Base-by-base conservation (phyloP, 2,888 invertebrate genomes). In the Netelia fuscicornis region DNA sequence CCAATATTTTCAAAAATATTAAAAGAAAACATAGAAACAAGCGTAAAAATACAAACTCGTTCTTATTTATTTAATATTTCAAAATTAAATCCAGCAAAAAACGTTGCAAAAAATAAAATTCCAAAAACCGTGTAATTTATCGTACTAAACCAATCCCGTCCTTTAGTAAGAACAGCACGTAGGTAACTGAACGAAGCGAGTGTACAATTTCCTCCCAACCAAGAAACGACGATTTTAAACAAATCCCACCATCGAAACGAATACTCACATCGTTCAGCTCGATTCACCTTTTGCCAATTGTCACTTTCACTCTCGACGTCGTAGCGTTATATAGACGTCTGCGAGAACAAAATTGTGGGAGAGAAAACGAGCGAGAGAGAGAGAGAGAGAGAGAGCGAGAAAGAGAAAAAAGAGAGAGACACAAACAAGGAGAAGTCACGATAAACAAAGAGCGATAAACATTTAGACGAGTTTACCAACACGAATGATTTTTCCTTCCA, bases 221-320 rank as follows among this genome's bases (percentile, higher is more conserved):
- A 54, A 13, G 58, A 56, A n/a, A 42, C 37, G 25, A 67, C 64
- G 54, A 52, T 74, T 80, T 83, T 58, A 67, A 30, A 71, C 17
- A 82, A 71, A 89, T 90, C 90, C 91, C 90, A 90, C 91, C 89
- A 88, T 86, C 76, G 85, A 60, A 5, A 83, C 84, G 2, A 48
- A 71, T 76, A 70, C 65, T 60, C 81, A 58, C 81, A 74, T 83
- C 67, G 83, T 81, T 84, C 71, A 72, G 85, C 84, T 87, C 83
- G 81, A 86, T 88, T 88, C 87, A 82, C 89, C 79, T 87, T 91
- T 89, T 89, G 87, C 88, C 89, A 90, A 92, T 91, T 90, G 87
- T 90, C 87, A 91, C 92, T 92, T 92, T 92, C 92, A 92, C 93
- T 90, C 88, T 52, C 68, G 74, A 72, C 20, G 54, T 8, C 23